These are phyloP conservation scores for Eulemur rubriventer DNA, from an alignment of 2,797 vertebrate species.

Conservation along the genomic window DNA sequence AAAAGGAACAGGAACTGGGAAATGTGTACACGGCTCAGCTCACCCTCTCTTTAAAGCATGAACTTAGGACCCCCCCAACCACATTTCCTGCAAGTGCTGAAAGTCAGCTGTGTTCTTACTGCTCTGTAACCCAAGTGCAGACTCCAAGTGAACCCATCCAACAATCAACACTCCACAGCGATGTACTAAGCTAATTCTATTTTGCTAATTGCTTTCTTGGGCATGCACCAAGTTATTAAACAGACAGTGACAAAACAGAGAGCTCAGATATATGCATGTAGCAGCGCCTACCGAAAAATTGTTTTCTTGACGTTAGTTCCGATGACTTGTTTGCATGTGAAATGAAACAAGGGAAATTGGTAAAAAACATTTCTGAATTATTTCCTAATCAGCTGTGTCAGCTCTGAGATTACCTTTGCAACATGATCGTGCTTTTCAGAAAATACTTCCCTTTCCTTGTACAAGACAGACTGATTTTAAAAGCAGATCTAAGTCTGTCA, in stretches of 20 bases:
- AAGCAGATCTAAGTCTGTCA: constrained; percentile 69
- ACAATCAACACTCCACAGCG: background rate
- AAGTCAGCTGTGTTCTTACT: constrained; percentile 43
- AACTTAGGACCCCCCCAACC: background rate
- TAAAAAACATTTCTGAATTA: background rate
- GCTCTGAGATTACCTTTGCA: constrained; percentile 54
- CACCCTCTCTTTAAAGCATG: background rate
- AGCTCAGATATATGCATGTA: background rate
- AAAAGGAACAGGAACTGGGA: background rate
- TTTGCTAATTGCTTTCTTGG: constrained; percentile 65
- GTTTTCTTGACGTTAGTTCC: background rate
- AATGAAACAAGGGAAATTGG: constrained; percentile 19
- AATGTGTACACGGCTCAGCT: background rate
- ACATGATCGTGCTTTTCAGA: background rate
- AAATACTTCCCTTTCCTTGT: constrained; percentile 47
- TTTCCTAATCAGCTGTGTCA: background rate
- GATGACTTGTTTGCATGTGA: constrained; percentile 46
- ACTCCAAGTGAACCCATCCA: background rate
- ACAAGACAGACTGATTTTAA: constrained; percentile 61
- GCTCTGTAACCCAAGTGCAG: background rate
- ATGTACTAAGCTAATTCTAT: background rate
- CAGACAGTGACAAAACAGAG: constrained; percentile 24
- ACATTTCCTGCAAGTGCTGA: background rate
- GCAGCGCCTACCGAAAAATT: background rate
- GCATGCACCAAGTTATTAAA: constrained; percentile 56